These are phyloP conservation scores for Muscidifurax raptorellus DNA, from an alignment of 1,140 invertebrate species.

Conservation along the genomic window DNA sequence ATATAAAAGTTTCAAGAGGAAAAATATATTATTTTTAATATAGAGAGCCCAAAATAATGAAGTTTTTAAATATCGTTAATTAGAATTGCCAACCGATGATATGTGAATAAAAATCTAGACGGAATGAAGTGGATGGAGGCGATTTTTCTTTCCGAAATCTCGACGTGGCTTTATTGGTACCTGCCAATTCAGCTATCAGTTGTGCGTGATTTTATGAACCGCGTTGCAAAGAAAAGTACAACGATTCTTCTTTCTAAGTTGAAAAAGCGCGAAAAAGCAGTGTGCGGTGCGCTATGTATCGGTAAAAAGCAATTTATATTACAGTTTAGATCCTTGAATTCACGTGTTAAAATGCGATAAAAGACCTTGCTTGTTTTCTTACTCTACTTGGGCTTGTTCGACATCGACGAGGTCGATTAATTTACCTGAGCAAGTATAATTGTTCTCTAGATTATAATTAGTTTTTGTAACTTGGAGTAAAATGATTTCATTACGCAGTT, in stretches of 20 bases:
- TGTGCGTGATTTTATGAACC: background rate
- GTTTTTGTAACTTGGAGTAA: background rate
- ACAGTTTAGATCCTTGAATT: background rate
- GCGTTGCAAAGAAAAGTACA: background rate
- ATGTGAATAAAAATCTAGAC: slow-evolving; percentile 25
- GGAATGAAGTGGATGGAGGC: slow-evolving; percentile 41
- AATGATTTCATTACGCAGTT: background rate
- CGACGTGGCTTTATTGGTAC: slow-evolving; percentile 30
- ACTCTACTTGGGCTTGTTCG: background rate
- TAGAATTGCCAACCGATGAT: background rate
- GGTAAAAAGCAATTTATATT: slow-evolving; percentile 19
- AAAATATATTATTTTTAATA: too few relatives aligned
- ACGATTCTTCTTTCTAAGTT: background rate
- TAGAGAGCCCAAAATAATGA: too few relatives aligned
- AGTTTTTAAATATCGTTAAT: slow-evolving; percentile 2
- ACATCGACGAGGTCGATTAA: background rate
- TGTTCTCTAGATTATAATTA: background rate
- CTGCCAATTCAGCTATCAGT: slow-evolving; percentile 38
- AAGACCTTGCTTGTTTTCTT: background rate
- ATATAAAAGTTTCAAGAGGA: too few relatives aligned
- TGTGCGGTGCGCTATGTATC: background rate
- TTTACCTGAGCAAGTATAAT: background rate
- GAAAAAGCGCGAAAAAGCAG: background rate
- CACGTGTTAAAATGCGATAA: background rate
- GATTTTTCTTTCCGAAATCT: background rate